Conservation (phyloP, 2,113 vertebrate species). For the Ifrita kowaldi region DNA sequence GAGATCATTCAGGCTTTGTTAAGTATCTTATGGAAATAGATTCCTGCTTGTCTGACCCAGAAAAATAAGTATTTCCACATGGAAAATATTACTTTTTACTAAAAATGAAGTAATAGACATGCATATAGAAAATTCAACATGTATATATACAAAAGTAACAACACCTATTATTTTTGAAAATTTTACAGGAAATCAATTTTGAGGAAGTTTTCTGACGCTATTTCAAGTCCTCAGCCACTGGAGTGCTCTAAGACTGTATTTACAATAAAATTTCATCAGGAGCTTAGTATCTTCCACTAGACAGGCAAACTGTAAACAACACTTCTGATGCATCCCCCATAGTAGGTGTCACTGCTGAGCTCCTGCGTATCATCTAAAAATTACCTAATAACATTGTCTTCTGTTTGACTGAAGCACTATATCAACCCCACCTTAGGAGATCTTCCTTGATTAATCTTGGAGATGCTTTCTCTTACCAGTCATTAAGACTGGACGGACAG, state of each 20-base stretch:
- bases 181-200: background rate
- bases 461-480: background rate
- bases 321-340: background rate
- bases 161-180: background rate
- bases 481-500: background rate
- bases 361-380: background rate
- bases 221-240: background rate
- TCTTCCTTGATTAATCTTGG: background rate
- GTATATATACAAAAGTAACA: background rate
- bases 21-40: background rate
- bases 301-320: background rate
- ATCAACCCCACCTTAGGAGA: background rate
- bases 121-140: background rate
- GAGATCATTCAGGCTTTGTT: conserved; percentile 29
- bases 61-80: conserved; percentile 2
- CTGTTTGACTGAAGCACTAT: background rate
- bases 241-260: background rate
- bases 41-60: background rate
- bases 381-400: background rate
- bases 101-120: background rate
- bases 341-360: background rate
- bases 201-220: background rate
- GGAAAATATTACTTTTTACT: background rate
- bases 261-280: background rate
- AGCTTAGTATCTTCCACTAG: background rate